Base-by-base conservation (phyloP, 2,888 invertebrate species). In the Candidula unifasciata region DNA sequence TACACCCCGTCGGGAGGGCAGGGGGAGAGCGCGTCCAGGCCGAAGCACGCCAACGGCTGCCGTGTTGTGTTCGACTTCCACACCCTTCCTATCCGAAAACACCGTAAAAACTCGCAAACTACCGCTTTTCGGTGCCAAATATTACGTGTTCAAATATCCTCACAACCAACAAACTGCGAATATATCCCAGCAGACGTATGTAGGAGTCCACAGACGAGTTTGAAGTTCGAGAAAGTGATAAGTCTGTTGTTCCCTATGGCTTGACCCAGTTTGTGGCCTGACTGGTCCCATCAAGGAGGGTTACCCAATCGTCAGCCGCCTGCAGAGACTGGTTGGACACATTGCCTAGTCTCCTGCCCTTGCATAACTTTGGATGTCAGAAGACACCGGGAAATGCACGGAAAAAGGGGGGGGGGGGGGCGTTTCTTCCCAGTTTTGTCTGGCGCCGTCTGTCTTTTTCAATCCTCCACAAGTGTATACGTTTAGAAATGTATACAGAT, bases 1-100 rank as follows among this genome's bases (percentile, higher is more conserved):
- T 84, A 84, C 52, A 80, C 66, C 71, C 18, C 44, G 44, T 10
- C 44, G 44, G 44, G 84, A 35, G 80, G 84, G 84, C 79, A 84
- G 83, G 27, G 60, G 66, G 60, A 69, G 35, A 54, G 33, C 74
- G 44, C 8, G 33, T n/a, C 82, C 60, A 60, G 33, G 76, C 74
- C 64, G 80, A 35, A 77, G 84, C 74, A 54, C 76, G 60, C 66
- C 73, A 44, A 79, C 27, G 1, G 2, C 27, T n/a, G 8, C 13
- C 3, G 27, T 13, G n/a, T n/a, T 13, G n/a, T n/a, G n/a, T n/a
- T 8, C n/a, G 13, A 6, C 8, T 3, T 27, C 27, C 27, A 27
- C 8, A 27, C 27, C n/a, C n/a, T 27, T 27, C 44, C 13, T 13
- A 13, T 13, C 44, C 44, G 44, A 44, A 44, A 44, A 44, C 44